Percentiles rank a stretch among this genome's conserved stretches.
Conservation (phyloP, 2,797 vertebrate species). For the Pitangus sulphuratus region DNA sequence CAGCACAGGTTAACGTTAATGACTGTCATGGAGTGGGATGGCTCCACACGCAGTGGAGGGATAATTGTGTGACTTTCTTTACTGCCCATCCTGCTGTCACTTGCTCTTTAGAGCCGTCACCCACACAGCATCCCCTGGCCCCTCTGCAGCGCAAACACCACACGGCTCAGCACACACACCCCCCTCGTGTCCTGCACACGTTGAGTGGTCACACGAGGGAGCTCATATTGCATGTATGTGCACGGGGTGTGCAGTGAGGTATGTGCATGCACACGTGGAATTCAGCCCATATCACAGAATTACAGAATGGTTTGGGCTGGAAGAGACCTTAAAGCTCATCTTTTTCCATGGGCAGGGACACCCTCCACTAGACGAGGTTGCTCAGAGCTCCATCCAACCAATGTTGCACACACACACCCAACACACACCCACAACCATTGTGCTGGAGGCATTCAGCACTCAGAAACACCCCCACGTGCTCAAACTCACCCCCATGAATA, state of each 20-base stretch:
- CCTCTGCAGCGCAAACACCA: rapidly evolving
- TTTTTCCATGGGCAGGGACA: not conserved
- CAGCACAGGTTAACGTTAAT: not conserved
- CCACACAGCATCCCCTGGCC: not conserved
- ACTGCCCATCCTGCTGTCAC: constrained; percentile 3
- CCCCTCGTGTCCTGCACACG: rapidly evolving
- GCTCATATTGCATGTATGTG: rapidly evolving
- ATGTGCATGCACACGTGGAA: rapidly evolving
- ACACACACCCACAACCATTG: too few relatives aligned
- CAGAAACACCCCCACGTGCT: not conserved
- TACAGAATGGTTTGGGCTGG: too few relatives aligned
- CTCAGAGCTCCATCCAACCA: not conserved
- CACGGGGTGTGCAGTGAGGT: rapidly evolving
- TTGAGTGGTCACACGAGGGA: rapidly evolving
- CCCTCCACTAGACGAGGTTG: too few relatives aligned
- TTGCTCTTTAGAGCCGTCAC: constrained; percentile 3
- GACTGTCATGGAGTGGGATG: not conserved
- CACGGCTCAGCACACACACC: rapidly evolving
- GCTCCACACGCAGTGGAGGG: not conserved
- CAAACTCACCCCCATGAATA: rapidly evolving
- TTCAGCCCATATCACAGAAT: rapidly evolving
- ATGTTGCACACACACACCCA: rapidly evolving
- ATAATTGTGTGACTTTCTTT: not conserved
- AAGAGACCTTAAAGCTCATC: not conserved
- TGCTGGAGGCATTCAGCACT: too few relatives aligned